phyloP scores from a whole-genome alignment of 2,888 invertebrate species.

The Troides aeacus region DNA sequence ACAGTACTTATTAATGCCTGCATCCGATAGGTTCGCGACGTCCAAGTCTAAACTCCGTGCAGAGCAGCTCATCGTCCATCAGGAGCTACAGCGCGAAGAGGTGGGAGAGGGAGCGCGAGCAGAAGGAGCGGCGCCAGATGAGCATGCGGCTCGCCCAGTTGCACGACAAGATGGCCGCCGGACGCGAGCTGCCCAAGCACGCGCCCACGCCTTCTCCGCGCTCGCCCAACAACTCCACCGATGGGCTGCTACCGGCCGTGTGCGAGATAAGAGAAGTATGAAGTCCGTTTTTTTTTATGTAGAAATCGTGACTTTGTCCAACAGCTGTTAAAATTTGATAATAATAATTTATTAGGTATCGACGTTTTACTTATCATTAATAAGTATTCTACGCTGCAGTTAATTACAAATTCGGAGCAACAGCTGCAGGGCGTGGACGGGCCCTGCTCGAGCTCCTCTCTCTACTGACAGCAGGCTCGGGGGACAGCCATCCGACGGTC shows the following conservation, averaged over 20 bases:
- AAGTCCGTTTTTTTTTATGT: constrained; percentile 36
- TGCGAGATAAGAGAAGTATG: constrained; percentile 89
- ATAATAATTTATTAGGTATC: no score
- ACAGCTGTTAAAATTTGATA: no score
- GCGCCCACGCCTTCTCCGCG: constrained; percentile 87
- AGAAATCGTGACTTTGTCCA: no score
- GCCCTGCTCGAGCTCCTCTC: constrained; percentile 72
- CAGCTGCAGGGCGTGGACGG: constrained; percentile 72
- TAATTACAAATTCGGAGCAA: constrained; percentile 61
- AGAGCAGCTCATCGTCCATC: constrained; percentile 90
- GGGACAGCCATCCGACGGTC: constrained; percentile 56
- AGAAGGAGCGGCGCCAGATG: constrained; percentile 90
- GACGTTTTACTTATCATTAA: no score
- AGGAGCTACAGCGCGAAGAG: constrained; percentile 90
- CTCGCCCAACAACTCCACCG: constrained; percentile 89
- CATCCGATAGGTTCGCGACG: constrained; percentile 87
- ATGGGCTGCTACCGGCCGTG: constrained; percentile 89
- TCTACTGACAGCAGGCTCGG: constrained; percentile 71
- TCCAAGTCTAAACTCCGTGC: constrained; percentile 92
- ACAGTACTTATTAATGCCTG: no score
- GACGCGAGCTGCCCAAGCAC: constrained; percentile 68
- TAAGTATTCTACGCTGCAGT: constrained; percentile 40
- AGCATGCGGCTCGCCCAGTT: constrained; percentile 87
- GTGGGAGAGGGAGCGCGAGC: constrained; percentile 89
- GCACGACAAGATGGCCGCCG: constrained; percentile 82